A percentile compares a stretch with the other conserved stretches of the same genome.
Evolutionary conservation across 2,113 vertebrate species (phyloP).

Genomic region (Callipepla californica): DNA sequence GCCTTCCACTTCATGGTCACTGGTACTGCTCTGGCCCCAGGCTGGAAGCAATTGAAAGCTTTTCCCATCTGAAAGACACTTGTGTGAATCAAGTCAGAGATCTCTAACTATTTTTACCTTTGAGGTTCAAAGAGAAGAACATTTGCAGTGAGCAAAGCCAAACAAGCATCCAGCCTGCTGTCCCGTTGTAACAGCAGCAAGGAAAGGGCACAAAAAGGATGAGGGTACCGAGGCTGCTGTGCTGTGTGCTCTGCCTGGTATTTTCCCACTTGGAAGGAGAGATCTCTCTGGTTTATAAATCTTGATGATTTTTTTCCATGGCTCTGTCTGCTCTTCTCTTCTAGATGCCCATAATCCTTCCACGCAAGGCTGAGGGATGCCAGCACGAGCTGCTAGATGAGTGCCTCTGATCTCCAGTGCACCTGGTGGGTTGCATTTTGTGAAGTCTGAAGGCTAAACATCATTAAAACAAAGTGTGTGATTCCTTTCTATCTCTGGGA

Average conservation of each 20-base stretch:
- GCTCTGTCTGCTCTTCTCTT: neutral
- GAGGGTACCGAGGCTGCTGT: neutral
- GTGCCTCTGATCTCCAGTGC: neutral
- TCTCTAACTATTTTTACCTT: slow-evolving; percentile 18
- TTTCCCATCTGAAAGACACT: slow-evolving; percentile 21
- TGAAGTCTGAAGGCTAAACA: neutral
- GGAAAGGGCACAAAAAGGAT: neutral
- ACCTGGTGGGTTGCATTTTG: neutral
- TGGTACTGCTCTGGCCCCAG: slow-evolving; percentile 2
- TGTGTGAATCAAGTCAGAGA: neutral
- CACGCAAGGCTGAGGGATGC: neutral
- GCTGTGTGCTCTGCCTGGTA: neutral
- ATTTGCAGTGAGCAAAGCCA: slow-evolving; percentile 25
- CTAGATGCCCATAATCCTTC: neutral
- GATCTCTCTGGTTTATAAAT: neutral
- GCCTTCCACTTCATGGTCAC: slow-evolving; percentile 40
- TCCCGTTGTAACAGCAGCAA: neutral
- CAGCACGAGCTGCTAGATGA: neutral
- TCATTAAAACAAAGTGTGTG: neutral
- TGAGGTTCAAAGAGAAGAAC: slow-evolving; percentile 27
- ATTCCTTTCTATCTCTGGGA: neutral
- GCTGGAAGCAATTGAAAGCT: slow-evolving; percentile 46
- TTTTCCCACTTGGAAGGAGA: neutral
- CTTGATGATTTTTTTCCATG: neutral
- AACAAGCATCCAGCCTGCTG: neutral